Evolutionary conservation across 2,888 invertebrate genomes (phyloP), one percentile per base, ranked within the genome.

Genomic region (Eretmocerus hayati): DNA sequence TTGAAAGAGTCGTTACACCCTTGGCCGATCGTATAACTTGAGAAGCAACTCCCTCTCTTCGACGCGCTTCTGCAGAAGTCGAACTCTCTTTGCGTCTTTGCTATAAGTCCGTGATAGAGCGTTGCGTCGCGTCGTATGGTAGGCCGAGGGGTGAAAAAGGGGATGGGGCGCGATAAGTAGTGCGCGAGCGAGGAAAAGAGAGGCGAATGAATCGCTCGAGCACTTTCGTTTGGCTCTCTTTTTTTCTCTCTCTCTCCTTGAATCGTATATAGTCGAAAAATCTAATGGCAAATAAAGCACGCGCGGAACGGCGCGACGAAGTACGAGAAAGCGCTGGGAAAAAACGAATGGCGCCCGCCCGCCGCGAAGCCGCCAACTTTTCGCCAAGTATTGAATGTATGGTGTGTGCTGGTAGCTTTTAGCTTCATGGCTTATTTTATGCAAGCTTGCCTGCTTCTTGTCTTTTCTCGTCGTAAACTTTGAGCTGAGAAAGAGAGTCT

Each of bases 271-370:
- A n/a, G 30, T 4, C 33, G 40, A 41, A 47, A 47, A 30, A 18
- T 26, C 40, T 42, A 42, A 47, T 47, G 46, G 46, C 30, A 36
- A 47, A 42, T 47, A 47, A 47, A 47, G 41, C 40, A 46, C 46
- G 46, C 38, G 39, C n/a, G n/a, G n/a, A n/a, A n/a, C n/a, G n/a
- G n/a, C n/a, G n/a, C 26, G 26, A 26, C 39, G 46, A 22, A 39
- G 46, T n/a, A n/a, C 26, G 26, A 26, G 22, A 39, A 22, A 39
- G 46, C 21, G 3, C 8, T 8, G 19, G 38, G 22, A 45, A 39
- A 39, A 44, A 44, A 37, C n/a, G 45, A 45, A 45, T 22, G 31
- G 41, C 41, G 11, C 8, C 26, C 26, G 26, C 26, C 11, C 26
- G 41, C 8, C 41, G 20, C 41, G 31, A 31, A n/a, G 39, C 38